Evolutionary conservation across 2,888 invertebrate species (phyloP), one percentile per base, ranked within the genome.

Genomic region (Lycocerus yunnanus): DNA sequence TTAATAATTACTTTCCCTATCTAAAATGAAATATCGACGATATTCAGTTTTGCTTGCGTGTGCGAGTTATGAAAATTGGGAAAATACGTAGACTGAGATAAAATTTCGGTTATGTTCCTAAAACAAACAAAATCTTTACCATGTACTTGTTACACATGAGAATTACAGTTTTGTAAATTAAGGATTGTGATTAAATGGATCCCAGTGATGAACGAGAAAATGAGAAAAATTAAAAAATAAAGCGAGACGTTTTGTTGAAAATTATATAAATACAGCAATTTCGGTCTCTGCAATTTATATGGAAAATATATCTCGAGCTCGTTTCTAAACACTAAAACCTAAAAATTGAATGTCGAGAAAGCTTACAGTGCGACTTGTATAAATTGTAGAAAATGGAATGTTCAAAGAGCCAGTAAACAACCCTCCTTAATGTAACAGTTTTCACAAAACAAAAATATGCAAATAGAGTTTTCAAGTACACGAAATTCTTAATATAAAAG

Each of bases 391-490:
- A 69, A 69, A 65, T 43, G 63, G 15, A 18, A 59, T 58, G 69
- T 58, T 69, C 20, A 27, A 70, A 18, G 16, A 43, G 60, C 15
- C 66, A 71, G 71, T 65, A 70, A 74, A 74, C 71, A 69, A 69
- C 65, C 58, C 58, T 60, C 61, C 61, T 63, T 63, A 63, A 15
- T 16, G 60, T 60, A 60, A 16, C 60, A 68, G 15, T 61, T 63
- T 63, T 21, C 61, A n/a, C 67, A 68, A 58, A 59, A 71, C 68
- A 65, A 69, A 74, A 74, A 74, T 69, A 74, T 74, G 74, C 63
- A 71, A 74, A 71, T 71, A 66, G 24, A 43, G 6, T 43, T 43
- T 43, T 43, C 43, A 43, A 43, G 43, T 43, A 43, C 43, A 43
- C 43, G n/a, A n/a, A 43, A 43, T n/a, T 43, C 43, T 43, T 43